These are phyloP conservation scores for Brachionichthys hirsutus DNA, from an alignment of 2,113 vertebrate genomes.

Conservation along the genomic window DNA sequence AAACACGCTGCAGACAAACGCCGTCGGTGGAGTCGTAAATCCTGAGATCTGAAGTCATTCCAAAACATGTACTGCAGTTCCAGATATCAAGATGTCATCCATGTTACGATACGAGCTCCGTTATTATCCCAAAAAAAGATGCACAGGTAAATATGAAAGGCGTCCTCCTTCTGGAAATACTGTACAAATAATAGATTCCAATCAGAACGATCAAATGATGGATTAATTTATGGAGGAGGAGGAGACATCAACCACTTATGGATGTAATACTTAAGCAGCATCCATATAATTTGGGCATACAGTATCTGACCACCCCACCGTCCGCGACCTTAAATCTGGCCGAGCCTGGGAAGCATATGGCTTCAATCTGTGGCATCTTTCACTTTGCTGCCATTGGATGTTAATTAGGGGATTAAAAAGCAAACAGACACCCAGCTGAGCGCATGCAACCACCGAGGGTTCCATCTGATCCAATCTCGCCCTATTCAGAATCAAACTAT, in stretches of 20 bases:
- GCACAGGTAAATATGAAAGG: not conserved
- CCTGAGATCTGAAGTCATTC: no score
- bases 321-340: slow-evolving; percentile 42
- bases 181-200: not conserved
- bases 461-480: no score
- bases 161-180: not conserved
- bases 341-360: slow-evolving; percentile 55
- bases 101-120: no score
- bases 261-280: slow-evolving; percentile 17
- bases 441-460: slow-evolving; percentile 7
- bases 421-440: slow-evolving; percentile 9
- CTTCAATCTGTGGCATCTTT: slow-evolving; percentile 61
- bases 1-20: no score
- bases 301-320: slow-evolving; percentile 47
- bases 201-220: no score
- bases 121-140: no score
- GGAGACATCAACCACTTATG: not conserved
- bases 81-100: no score
- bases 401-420: slow-evolving; percentile 58
- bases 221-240: no score
- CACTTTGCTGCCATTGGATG: slow-evolving; percentile 46
- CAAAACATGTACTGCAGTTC: no score
- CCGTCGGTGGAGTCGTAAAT: no score
- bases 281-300: slow-evolving; percentile 37
- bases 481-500: no score